phyloP scores from a whole-genome alignment of 1,140 invertebrate genomes.

The Pseudomyrmex sp. region DNA sequence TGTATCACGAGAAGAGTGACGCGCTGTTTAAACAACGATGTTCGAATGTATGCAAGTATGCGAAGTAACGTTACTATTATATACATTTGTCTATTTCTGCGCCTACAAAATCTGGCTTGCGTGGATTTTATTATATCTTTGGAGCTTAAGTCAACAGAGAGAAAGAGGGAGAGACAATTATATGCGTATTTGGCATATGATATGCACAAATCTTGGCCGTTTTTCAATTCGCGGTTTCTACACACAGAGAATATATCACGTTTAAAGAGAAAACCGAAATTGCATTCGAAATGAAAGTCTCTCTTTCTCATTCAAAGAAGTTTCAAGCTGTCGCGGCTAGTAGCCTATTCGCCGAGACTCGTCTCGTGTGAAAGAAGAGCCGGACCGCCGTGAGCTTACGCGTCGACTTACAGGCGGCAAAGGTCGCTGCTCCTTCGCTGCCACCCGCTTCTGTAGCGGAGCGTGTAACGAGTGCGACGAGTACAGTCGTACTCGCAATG shows the following conservation, averaged over 20 bases:
- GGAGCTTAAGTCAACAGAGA: slow-evolving; percentile 13
- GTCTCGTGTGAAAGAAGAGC: slow-evolving; percentile 50
- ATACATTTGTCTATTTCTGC: slow-evolving; percentile 58
- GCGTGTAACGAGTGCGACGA: neutral
- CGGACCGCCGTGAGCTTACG: slow-evolving; percentile 54
- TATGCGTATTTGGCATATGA: slow-evolving; percentile 38
- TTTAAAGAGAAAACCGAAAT: neutral
- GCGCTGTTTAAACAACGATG: slow-evolving; percentile 32
- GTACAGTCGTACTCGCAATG: neutral
- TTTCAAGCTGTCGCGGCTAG: slow-evolving; percentile 23
- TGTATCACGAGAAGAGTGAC: slow-evolving; percentile 5
- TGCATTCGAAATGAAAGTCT: slow-evolving; percentile 11
- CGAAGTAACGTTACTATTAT: slow-evolving; percentile 37
- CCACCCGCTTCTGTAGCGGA: slow-evolving; percentile 62
- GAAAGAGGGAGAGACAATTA: slow-evolving; percentile 41
- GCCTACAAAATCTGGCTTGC: slow-evolving; percentile 50
- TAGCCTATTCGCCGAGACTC: slow-evolving; percentile 38
- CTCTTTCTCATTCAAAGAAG: neutral
- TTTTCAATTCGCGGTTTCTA: slow-evolving; percentile 40
- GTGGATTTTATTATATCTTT: slow-evolving; percentile 55
- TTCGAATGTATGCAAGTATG: slow-evolving; percentile 40
- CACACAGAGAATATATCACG: neutral
- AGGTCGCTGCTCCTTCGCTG: slow-evolving; percentile 60
- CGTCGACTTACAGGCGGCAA: slow-evolving; percentile 62
- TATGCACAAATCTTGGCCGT: slow-evolving; percentile 18